phyloP scores from a whole-genome alignment of 2,888 invertebrate species.

The Cataglyphis altisquamis region DNA sequence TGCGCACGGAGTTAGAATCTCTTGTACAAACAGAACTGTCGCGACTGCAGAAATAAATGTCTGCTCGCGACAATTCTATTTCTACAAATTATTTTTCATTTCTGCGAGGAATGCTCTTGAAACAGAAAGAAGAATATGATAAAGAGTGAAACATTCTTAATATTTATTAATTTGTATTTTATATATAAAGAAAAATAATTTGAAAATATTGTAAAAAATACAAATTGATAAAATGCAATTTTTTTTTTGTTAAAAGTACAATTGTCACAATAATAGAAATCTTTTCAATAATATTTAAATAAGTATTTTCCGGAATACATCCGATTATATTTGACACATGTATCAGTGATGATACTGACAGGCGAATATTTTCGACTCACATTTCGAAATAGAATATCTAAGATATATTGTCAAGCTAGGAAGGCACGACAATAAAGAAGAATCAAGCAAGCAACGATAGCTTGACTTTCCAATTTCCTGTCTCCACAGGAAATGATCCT shows the following conservation, averaged over 20 bases:
- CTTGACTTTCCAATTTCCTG: slow-evolving; percentile 52
- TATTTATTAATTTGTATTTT: slow-evolving; percentile 12
- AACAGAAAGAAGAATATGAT: neutral
- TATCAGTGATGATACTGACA: slow-evolving; percentile 2
- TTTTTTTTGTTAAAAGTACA: neutral
- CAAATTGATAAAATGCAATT: slow-evolving; percentile 4
- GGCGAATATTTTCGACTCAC: neutral
- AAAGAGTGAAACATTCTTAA: neutral
- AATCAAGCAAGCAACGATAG: slow-evolving; percentile 16
- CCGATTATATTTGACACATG: neutral
- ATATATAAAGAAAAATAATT: neutral
- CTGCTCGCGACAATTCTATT: slow-evolving; percentile 45
- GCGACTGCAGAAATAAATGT: slow-evolving; percentile 48
- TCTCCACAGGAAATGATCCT: neutral
- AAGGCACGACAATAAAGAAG: slow-evolving; percentile 41
- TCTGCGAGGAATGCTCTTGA: slow-evolving; percentile 18
- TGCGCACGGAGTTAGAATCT: slow-evolving; percentile 44
- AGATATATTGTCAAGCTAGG: slow-evolving; percentile 27
- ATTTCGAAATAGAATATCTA: slow-evolving; percentile 18
- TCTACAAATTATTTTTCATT: slow-evolving; percentile 40
- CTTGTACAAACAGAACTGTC: slow-evolving; percentile 43
- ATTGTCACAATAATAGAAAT: neutral
- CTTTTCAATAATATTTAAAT: neutral
- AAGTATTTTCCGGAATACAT: neutral
- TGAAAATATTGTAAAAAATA: slow-evolving; percentile 19